Conservation (phyloP, 2,797 vertebrate species). For the Nothura maculosa region DNA sequence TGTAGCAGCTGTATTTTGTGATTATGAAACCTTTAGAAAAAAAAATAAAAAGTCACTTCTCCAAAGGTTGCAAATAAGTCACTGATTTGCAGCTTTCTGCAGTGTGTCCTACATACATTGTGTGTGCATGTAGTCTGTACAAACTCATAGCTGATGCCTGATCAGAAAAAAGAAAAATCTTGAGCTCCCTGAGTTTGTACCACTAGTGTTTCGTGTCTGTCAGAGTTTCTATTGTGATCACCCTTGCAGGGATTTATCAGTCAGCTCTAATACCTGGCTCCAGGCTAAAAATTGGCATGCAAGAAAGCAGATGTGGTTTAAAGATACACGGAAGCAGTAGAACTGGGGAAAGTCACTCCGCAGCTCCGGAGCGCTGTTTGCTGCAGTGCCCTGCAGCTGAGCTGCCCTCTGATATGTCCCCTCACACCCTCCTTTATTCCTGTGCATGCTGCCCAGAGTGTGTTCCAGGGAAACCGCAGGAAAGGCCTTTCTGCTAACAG, state of each 20-base stretch:
- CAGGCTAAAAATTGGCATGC: slow-evolving; percentile 73
- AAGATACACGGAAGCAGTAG: slow-evolving; percentile 48
- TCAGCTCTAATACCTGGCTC: slow-evolving; percentile 78
- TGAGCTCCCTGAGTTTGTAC: slow-evolving; percentile 40
- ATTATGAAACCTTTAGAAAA: slow-evolving; percentile 21
- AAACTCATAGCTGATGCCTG: not conserved
- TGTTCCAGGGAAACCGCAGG: not conserved
- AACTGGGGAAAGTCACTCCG: slow-evolving; percentile 14
- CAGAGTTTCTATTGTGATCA: slow-evolving; percentile 71
- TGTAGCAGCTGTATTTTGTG: not conserved
- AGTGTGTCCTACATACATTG: not conserved
- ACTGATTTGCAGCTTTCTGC: slow-evolving; percentile 30
- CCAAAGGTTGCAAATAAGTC: not conserved
- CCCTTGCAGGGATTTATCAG: slow-evolving; percentile 79
- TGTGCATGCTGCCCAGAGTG: not conserved
- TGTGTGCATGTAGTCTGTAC: not conserved
- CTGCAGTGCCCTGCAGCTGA: not conserved
- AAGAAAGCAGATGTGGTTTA: slow-evolving; percentile 69
- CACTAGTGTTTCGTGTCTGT: slow-evolving; percentile 65
- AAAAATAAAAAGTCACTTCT: slow-evolving; percentile 13
- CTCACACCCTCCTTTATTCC: not conserved
- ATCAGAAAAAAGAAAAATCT: not conserved
- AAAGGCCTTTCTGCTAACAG: not conserved
- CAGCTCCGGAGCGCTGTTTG: slow-evolving; percentile 9
- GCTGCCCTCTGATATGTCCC: not conserved